phyloP scores from a whole-genome alignment of 2,113 vertebrate genomes.

The Oreochromis aureus region DNA sequence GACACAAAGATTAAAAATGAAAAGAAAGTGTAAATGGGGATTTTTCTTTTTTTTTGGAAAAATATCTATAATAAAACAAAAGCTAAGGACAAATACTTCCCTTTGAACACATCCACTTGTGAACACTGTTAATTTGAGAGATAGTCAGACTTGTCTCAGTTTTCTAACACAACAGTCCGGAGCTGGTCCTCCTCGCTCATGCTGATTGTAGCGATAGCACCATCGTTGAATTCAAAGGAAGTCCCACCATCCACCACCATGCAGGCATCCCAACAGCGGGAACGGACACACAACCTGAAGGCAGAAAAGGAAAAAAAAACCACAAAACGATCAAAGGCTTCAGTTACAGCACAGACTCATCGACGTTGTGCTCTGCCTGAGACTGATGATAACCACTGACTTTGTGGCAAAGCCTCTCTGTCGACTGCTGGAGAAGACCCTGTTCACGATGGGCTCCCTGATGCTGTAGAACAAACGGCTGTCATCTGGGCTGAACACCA shows the following conservation, averaged over 20 bases:
- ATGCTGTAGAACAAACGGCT: slow-evolving; percentile 90
- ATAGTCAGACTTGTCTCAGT: slow-evolving; percentile 36
- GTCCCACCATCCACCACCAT: slow-evolving; percentile 97
- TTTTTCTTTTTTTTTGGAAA: not conserved
- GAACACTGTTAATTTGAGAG: not conserved
- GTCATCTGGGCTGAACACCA: slow-evolving; percentile 89
- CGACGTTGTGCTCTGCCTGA: not conserved
- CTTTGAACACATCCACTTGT: not conserved
- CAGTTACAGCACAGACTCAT: not conserved
- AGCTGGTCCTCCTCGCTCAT: slow-evolving; percentile 85
- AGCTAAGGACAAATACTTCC: not conserved
- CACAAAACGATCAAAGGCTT: not conserved
- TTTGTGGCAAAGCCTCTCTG: slow-evolving; percentile 91
- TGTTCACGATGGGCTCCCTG: slow-evolving; percentile 92
- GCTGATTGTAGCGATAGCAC: slow-evolving; percentile 88
- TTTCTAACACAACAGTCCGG: slow-evolving; percentile 85
- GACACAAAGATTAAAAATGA: not conserved
- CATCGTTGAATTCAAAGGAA: slow-evolving; percentile 97
- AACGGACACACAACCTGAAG: slow-evolving; percentile 86
- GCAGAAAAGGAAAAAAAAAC: not conserved
- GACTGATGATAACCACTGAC: slow-evolving; percentile 65
- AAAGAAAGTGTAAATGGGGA: not conserved
- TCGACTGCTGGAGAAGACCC: slow-evolving; percentile 88
- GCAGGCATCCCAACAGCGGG: slow-evolving; percentile 96
- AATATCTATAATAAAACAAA: not conserved